Base-by-base conservation (phyloP, 2,113 vertebrate genomes). In the Anseranas semipalmata region DNA sequence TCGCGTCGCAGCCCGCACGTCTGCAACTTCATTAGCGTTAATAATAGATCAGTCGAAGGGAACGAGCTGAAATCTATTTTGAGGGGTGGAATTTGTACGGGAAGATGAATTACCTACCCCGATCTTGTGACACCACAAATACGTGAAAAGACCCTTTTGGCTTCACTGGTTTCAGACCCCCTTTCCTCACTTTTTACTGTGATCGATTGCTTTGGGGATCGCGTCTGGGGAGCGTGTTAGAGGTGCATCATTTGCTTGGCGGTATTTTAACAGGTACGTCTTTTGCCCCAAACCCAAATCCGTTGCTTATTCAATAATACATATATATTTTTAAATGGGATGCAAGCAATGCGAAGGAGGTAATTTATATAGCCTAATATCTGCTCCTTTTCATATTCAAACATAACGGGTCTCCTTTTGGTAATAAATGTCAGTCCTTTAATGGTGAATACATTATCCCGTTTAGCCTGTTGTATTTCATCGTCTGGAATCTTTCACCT, bases 401-500 rank as follows among this genome's bases (percentile, higher is more conserved):
- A 70, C 21, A 5, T 94, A 95, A 93, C 86, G 78, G 95, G 80
- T 95, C 95, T 95, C 96, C 46, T 97, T 95, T 94, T 94, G 94
- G 89, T 95, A 92, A 71, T 97, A 95, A 95, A 96, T 68, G 87
- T 92, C 92, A 92, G 41, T 87, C 79, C 62, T 95, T 87, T 95
- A 91, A 89, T 91, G 89, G 89, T 90, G 95, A 96, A 95, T 95
- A 91, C 93, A 85, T 94, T 95, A 95, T 94, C 93, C 95, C 81
- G 77, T 94, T 97, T 95, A 94, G 93, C 89, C 92, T 83, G 92
- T 96, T 95, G 95, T 91, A 93, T 96, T 96, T 97, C 86, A 95
- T 89, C 81, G 48, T 94, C 92, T 96, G 95, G 91, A 95, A 75
- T 96, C 73, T 95, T 96, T 97, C 95, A 96, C 96, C 96, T 97